A percentile compares a stretch with the other conserved stretches of the same genome.
These are phyloP conservation scores for Spatula versicolor DNA, from an alignment of 2,797 vertebrate species.

Conservation along the genomic window DNA sequence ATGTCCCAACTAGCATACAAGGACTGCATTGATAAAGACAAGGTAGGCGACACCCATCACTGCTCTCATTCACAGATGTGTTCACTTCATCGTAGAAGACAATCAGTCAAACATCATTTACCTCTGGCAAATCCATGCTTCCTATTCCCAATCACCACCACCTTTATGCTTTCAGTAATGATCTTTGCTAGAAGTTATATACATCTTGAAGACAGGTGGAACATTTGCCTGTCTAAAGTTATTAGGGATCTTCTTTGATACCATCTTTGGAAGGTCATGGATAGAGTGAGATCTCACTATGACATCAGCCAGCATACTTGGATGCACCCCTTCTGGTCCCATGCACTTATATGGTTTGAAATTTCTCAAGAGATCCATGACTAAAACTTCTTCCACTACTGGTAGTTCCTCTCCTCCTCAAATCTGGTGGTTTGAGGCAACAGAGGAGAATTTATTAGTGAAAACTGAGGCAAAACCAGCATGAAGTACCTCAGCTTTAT, in stretches of 20 bases:
- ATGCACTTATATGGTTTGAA: not conserved
- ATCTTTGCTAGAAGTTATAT: not conserved
- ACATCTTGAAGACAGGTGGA: not conserved
- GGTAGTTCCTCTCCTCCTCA: not conserved
- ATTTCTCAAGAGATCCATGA: not conserved
- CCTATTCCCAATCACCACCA: not conserved
- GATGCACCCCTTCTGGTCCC: not conserved
- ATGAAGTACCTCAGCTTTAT: not conserved
- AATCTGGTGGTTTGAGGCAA: not conserved
- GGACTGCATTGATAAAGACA: not conserved
- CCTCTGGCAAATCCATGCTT: not conserved
- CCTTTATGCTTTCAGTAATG: not conserved
- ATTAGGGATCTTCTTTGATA: not conserved
- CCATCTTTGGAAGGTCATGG: not conserved
- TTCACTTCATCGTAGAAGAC: not conserved
- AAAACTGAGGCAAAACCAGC: not conserved
- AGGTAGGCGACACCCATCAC: not conserved
- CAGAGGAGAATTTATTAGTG: not conserved
- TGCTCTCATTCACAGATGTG: not conserved
- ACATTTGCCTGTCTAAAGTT: not conserved
- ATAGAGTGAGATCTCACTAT: not conserved
- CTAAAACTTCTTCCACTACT: not conserved
- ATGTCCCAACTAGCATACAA: not conserved
- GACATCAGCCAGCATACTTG: not conserved
- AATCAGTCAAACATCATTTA: not conserved